Evolutionary conservation across 2,888 invertebrate genomes (phyloP).

Genomic region (Rotaria magnacalcarata): DNA sequence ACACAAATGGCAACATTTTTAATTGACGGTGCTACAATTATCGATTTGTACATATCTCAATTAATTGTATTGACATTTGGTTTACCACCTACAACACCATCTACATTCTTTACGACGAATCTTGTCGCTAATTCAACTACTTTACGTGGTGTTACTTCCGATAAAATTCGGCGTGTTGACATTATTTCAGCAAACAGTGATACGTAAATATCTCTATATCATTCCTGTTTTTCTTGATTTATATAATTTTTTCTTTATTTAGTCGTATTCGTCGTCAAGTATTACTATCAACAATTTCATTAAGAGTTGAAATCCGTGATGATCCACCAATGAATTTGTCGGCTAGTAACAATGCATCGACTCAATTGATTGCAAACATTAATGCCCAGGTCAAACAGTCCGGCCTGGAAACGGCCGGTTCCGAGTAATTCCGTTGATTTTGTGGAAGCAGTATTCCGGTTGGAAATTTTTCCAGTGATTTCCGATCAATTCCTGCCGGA

Average conservation of each 20-base stretch:
- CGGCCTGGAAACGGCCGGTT: too few species aligned
- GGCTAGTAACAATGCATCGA: not conserved
- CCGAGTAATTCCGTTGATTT: too few species aligned
- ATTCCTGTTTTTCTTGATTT: not conserved
- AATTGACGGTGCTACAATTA: slow-evolving; percentile 25
- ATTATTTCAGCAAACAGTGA: slow-evolving; percentile 37
- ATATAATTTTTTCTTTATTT: not conserved
- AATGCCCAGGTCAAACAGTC: too few species aligned
- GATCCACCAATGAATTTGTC: slow-evolving; percentile 5
- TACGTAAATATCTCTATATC: slow-evolving; percentile 24
- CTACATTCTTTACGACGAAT: slow-evolving; percentile 35
- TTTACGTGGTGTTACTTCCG: slow-evolving; percentile 29
- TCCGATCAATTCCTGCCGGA: too few species aligned
- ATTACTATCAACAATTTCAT: not conserved
- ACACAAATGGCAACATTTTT: slow-evolving; percentile 33
- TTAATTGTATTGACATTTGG: slow-evolving; percentile 41
- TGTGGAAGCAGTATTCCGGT: too few species aligned
- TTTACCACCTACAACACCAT: slow-evolving; percentile 37
- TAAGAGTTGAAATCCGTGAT: slow-evolving; percentile 36
- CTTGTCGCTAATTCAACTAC: slow-evolving; percentile 40
- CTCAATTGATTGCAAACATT: not conserved
- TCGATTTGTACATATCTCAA: slow-evolving; percentile 41
- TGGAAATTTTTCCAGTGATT: too few species aligned
- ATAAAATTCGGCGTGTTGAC: slow-evolving; percentile 40
- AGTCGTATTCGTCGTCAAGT: not conserved